A percentile compares a stretch with the other conserved stretches of the same genome.
These are phyloP conservation scores for Ischnus inquisitorius DNA, from an alignment of 2,888 invertebrate species.

Conservation along the genomic window DNA sequence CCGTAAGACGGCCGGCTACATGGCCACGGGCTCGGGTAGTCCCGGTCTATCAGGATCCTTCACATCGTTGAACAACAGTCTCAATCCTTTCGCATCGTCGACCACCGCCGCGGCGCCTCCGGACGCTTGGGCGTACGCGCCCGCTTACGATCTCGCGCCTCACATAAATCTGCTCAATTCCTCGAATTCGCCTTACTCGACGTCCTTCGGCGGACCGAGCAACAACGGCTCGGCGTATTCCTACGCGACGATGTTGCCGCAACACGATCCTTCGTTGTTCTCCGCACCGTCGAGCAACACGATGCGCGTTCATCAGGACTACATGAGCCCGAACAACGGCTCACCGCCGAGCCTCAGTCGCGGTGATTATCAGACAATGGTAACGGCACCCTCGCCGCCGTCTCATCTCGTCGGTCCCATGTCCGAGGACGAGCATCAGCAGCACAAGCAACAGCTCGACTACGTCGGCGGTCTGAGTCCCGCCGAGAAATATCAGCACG, in stretches of 20 bases:
- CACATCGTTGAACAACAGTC: constrained; percentile 88
- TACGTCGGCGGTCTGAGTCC: constrained; percentile 84
- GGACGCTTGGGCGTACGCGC: constrained; percentile 93
- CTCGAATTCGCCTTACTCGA: constrained; percentile 89
- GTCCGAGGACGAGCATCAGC: constrained; percentile 83
- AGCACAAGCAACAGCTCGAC: constrained; percentile 76
- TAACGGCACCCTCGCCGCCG: constrained; percentile 82
- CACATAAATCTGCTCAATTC: constrained; percentile 92
- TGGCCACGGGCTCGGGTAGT: constrained; percentile 84
- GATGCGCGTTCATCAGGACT: constrained; percentile 89
- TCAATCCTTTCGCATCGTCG: constrained; percentile 88
- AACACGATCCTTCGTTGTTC: constrained; percentile 92
- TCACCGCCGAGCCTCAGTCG: constrained; percentile 87
- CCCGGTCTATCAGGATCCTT: constrained; percentile 82
- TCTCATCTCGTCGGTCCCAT: constrained; percentile 79
- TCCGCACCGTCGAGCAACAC: constrained; percentile 85
- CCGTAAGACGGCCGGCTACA: constrained; percentile 90
- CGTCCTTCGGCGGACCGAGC: constrained; percentile 85
- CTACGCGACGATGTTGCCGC: constrained; percentile 88
- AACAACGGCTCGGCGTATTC: constrained; percentile 83
- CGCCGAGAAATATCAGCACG: constrained; percentile 87
- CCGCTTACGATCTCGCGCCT: constrained; percentile 92
- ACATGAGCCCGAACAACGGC: constrained; percentile 88
- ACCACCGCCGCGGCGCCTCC: constrained; percentile 88
- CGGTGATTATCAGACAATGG: constrained; percentile 83